Evolutionary conservation across 2,113 vertebrate genomes (phyloP).

Genomic region (Hippocampus guttulatus): DNA sequence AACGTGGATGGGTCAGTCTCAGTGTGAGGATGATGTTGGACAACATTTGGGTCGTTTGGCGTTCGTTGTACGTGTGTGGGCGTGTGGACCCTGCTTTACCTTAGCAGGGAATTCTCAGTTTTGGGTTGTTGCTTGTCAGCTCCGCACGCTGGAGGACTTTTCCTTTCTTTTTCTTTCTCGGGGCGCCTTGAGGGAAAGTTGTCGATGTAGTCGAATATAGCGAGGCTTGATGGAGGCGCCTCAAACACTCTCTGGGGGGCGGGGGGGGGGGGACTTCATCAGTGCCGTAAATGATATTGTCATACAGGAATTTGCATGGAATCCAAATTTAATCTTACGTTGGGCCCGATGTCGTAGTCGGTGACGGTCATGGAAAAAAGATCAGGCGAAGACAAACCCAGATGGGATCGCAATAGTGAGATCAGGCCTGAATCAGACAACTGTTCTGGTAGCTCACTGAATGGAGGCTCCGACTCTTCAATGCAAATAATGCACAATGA

Average conservation of each 20-base stretch:
- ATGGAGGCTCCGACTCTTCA: constrained; percentile 61
- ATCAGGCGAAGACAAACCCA: constrained; percentile 60
- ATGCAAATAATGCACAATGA: constrained; percentile 18
- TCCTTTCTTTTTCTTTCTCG: constrained; percentile 66
- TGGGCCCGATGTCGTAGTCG: constrained; percentile 71
- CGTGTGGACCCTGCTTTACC: constrained; percentile 46
- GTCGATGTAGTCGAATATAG: constrained; percentile 69
- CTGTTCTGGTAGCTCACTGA: constrained; percentile 36
- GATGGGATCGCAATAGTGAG: constrained; percentile 63
- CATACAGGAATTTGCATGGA: not conserved
- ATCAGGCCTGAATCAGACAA: constrained; percentile 55
- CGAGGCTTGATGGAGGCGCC: constrained; percentile 57
- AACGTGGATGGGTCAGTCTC: not conserved
- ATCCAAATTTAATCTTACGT: constrained; percentile 45
- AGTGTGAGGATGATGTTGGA: not conserved
- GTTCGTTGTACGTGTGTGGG: not conserved
- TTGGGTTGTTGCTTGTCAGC: constrained; percentile 22
- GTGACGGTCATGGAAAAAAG: constrained; percentile 74
- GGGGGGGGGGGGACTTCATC: not conserved
- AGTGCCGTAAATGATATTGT: not conserved
- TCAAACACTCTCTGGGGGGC: constrained; percentile 65
- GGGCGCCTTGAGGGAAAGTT: constrained; percentile 65
- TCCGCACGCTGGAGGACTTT: constrained; percentile 43
- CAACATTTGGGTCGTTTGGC: not conserved
- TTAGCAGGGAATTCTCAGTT: constrained; percentile 64